A percentile compares a stretch with the other conserved stretches of the same genome.
These are phyloP conservation scores for Holacanthella duospinosa DNA, from an alignment of 2,888 invertebrate genomes.

Conservation along the genomic window DNA sequence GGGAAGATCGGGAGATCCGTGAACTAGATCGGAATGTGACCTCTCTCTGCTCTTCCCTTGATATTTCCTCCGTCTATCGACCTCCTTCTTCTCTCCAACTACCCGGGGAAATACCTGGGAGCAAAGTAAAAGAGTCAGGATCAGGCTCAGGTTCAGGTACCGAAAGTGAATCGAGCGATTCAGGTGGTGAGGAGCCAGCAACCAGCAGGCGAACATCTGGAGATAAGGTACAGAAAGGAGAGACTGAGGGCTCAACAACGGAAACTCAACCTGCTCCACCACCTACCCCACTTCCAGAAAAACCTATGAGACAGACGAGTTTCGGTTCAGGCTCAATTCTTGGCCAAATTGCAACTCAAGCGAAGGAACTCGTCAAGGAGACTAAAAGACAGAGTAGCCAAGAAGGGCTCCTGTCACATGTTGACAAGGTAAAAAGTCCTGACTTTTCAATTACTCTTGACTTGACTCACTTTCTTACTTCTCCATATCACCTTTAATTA, in stretches of 20 bases:
- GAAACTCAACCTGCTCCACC: slow-evolving; percentile 30
- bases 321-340: slow-evolving; percentile 52
- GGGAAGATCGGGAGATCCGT: slow-evolving; percentile 12
- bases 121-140: slow-evolving; percentile 27
- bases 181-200: slow-evolving; percentile 4
- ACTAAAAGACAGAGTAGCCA: slow-evolving; percentile 81
- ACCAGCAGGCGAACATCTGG: slow-evolving; percentile 7
- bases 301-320: slow-evolving; percentile 40
- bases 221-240: slow-evolving; percentile 4
- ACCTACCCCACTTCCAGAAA: slow-evolving; percentile 52
- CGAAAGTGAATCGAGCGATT: slow-evolving; percentile 33
- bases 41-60: slow-evolving; percentile 45
- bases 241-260: background rate
- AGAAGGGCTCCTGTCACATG: slow-evolving; percentile 70
- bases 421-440: slow-evolving; percentile 61
- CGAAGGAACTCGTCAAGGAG: slow-evolving; percentile 77
- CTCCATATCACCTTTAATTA: slow-evolving; percentile 35
- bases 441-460: background rate
- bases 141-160: slow-evolving; percentile 31
- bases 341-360: slow-evolving; percentile 77
- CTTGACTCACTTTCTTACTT: slow-evolving; percentile 29
- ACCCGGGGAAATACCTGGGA: slow-evolving; percentile 51
- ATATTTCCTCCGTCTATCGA: slow-evolving; percentile 61
- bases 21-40: slow-evolving; percentile 37
- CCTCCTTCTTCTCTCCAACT: slow-evolving; percentile 83